A percentile compares a stretch with the other conserved stretches of the same genome.
These are phyloP conservation scores for Entomobrya multifasciata DNA, from an alignment of 2,888 invertebrate species.

Conservation along the genomic window DNA sequence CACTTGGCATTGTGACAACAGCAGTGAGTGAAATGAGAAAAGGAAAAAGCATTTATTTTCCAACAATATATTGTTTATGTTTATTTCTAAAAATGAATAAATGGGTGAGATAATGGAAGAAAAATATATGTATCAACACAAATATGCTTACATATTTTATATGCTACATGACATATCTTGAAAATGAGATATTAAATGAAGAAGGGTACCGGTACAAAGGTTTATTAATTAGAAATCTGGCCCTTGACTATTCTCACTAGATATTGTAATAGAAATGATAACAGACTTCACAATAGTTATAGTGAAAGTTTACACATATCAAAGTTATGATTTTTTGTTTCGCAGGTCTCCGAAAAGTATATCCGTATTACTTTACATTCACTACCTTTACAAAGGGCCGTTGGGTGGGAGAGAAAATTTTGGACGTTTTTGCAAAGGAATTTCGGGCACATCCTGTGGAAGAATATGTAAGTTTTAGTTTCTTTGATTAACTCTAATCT, in stretches of 20 bases:
- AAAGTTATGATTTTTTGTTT: neutral
- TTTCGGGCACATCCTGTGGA: slow-evolving; percentile 97
- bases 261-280: neutral
- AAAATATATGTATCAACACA: too few species aligned
- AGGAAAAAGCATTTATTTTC: neutral
- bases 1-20: slow-evolving; percentile 55
- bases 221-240: too few species aligned
- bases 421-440: slow-evolving; percentile 95
- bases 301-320: neutral
- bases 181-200: too few species aligned
- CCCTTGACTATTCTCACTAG: too few species aligned
- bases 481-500: neutral
- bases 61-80: neutral
- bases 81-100: neutral
- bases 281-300: neutral
- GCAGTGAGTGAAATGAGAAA: neutral
- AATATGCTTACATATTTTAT: too few species aligned
- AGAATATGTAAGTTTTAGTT: slow-evolving; percentile 85
- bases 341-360: slow-evolving; percentile 95
- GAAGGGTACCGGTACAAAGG: too few species aligned
- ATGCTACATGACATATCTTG: too few species aligned
- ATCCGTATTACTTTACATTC: slow-evolving; percentile 98
- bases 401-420: slow-evolving; percentile 91
- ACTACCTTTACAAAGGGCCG: slow-evolving; percentile 92
- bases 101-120: too few species aligned